Evolutionary conservation across 2,888 invertebrate genomes (phyloP).

Genomic region (Busseola fusca): DNA sequence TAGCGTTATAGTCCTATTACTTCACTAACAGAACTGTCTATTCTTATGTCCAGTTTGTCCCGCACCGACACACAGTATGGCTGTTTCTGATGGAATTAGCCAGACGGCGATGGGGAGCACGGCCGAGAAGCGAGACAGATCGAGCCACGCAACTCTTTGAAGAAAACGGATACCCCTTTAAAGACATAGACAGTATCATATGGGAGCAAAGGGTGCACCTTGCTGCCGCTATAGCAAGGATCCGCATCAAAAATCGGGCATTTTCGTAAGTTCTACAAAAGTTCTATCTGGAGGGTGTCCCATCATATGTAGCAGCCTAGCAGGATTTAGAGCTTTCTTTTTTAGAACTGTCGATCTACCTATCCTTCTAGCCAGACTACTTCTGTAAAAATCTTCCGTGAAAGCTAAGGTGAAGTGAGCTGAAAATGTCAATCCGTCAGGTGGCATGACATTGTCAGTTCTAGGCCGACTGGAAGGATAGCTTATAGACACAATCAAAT

Average conservation of each 20-base stretch:
- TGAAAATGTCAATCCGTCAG: neutral
- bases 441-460: neutral
- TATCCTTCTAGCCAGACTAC: no score
- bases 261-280: slow-evolving; percentile 82
- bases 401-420: neutral
- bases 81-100: slow-evolving; percentile 92
- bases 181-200: slow-evolving; percentile 90
- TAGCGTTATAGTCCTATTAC: neutral
- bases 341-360: neutral
- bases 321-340: neutral
- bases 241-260: slow-evolving; percentile 93
- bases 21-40: neutral
- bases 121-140: slow-evolving; percentile 75
- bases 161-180: slow-evolving; percentile 77
- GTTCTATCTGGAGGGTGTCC: neutral
- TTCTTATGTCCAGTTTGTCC: slow-evolving; percentile 66
- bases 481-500: neutral
- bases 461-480: neutral
- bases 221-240: slow-evolving; percentile 93
- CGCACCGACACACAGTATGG: slow-evolving; percentile 88
- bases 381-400: neutral
- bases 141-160: slow-evolving; percentile 72
- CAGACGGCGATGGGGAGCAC: slow-evolving; percentile 88
- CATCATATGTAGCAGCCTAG: neutral
- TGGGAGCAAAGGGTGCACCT: slow-evolving; percentile 91